Conservation (phyloP, 2,113 vertebrate species). For the Gavialis gangeticus region DNA sequence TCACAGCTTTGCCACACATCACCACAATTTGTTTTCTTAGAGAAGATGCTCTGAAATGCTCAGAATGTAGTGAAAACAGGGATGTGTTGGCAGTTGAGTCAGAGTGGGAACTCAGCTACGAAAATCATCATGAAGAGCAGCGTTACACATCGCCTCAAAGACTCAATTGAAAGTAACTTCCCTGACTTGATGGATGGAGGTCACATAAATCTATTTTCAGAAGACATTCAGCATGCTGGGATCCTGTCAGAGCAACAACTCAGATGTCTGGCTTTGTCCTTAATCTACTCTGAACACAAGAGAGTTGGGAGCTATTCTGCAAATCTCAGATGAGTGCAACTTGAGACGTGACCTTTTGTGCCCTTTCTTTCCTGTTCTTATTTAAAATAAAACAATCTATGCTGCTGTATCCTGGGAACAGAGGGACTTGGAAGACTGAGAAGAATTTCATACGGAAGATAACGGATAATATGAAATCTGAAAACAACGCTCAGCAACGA, state of each 20-base stretch:
- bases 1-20: not conserved
- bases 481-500: not conserved
- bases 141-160: not conserved
- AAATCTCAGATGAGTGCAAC: not conserved
- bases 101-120: not conserved
- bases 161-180: not conserved
- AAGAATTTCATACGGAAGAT: not conserved
- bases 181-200: not conserved
- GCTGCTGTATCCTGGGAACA: not conserved
- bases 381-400: not conserved
- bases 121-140: accelerated
- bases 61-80: accelerated
- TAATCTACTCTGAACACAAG: not conserved
- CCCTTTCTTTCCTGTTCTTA: not conserved
- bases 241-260: accelerated
- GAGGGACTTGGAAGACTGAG: not conserved
- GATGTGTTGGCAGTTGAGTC: not conserved
- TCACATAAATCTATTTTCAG: not conserved
- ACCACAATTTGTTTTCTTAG: not conserved
- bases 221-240: accelerated
- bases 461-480: not conserved
- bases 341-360: accelerated
- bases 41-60: not conserved
- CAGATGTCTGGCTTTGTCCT: not conserved
- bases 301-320: accelerated